Evolutionary conservation across 2,797 vertebrate species (phyloP).

Genomic region (Protosalanx chinensis): DNA sequence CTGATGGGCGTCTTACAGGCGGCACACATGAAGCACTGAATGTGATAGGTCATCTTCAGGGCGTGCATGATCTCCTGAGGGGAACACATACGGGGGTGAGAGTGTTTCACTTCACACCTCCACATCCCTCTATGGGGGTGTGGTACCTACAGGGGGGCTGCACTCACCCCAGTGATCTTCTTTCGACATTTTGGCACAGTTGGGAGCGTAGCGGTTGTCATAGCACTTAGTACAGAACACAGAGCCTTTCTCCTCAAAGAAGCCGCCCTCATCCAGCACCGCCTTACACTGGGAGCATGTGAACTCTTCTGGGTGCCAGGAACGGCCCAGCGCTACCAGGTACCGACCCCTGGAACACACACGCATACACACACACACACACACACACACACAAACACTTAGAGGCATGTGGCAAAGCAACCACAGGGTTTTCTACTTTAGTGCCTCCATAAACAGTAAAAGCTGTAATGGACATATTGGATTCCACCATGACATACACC

Average conservation of each 20-base stretch:
- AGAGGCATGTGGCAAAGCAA: conserved; percentile 13
- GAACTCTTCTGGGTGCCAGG: conserved; percentile 98
- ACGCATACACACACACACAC: conserved; percentile 3
- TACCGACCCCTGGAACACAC: conserved; percentile 84
- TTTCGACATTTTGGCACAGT: conserved; percentile 98
- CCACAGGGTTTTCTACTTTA: conserved; percentile 29
- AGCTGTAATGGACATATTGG: conserved; percentile 36
- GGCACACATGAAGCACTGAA: conserved; percentile 11
- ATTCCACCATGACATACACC: conserved; percentile 22
- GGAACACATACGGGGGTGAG: conserved; percentile 9
- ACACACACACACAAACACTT: background rate
- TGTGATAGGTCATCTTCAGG: conserved; percentile 95
- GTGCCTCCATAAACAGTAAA: conserved; percentile 16
- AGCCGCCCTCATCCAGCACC: conserved; percentile 91
- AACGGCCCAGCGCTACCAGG: conserved; percentile 90
- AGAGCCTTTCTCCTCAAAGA: conserved; percentile 94
- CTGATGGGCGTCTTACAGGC: conserved; percentile 9
- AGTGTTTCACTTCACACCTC: background rate
- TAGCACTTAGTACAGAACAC: conserved; percentile 95
- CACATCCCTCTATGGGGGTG: too few species aligned
- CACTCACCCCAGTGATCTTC: conserved; percentile 89
- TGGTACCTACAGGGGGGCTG: background rate
- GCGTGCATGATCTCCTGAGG: conserved; percentile 97
- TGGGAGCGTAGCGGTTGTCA: conserved; percentile 88
- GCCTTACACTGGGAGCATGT: conserved; percentile 91